Evolutionary conservation across 2,113 vertebrate genomes (phyloP).

Genomic region (Mus spicilegus): DNA sequence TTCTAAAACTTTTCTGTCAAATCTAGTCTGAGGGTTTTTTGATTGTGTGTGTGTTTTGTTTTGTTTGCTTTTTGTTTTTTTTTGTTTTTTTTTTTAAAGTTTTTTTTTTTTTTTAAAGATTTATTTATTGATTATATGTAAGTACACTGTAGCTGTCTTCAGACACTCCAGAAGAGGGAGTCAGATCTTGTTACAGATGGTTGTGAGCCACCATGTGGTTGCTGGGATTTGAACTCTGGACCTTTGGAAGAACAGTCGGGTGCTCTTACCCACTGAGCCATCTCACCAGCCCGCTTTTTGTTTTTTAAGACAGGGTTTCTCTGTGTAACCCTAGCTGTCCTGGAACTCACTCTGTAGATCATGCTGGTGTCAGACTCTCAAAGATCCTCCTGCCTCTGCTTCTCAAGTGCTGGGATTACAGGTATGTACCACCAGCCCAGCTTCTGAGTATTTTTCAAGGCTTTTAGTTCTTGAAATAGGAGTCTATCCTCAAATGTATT

Average conservation of each 20-base stretch:
- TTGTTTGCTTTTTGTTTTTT: neutral
- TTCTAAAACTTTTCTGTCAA: slow-evolving; percentile 29
- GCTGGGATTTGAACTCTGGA: too few relatives aligned
- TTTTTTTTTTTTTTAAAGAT: too few relatives aligned
- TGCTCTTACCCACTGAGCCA: too few relatives aligned
- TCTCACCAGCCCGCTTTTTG: too few relatives aligned
- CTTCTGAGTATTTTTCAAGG: neutral
- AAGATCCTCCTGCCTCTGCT: neutral
- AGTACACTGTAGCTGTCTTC: too few relatives aligned
- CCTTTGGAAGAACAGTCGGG: too few relatives aligned
- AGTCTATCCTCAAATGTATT: neutral
- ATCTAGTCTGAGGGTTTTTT: slow-evolving; percentile 9
- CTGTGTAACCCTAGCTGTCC: neutral
- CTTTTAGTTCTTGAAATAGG: slow-evolving; percentile 44
- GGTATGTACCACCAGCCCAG: neutral
- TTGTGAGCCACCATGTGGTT: too few relatives aligned
- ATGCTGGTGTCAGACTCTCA: neutral
- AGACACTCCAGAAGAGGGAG: too few relatives aligned
- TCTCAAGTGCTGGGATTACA: neutral
- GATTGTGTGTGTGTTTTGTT: neutral
- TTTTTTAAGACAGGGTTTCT: neutral
- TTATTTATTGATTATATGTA: too few relatives aligned
- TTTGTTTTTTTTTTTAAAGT: too few relatives aligned
- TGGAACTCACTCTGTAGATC: neutral
- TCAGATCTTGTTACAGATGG: too few relatives aligned